Base-by-base conservation (phyloP, 2,797 vertebrate species). In the Neosilurus mollespiculum region DNA sequence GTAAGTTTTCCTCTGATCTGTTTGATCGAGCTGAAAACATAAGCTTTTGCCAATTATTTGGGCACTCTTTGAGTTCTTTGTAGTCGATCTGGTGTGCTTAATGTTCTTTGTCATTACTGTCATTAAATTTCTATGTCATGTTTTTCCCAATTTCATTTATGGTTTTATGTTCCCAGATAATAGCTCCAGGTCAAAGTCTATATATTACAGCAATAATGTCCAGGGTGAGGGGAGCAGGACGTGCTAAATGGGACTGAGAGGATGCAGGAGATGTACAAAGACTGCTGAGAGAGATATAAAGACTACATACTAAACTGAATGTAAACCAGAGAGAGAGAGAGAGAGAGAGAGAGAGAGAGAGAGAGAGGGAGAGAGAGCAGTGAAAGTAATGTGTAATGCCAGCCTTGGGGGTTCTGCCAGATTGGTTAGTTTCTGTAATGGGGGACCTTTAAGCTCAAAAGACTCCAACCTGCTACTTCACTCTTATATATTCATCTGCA, bases 121-220 rank as follows among this genome's bases (percentile, higher is more conserved):
- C 43, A 43, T 43, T 4, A 43, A 43, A 43, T 43, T 43, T 43
- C 43, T 43, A 82, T 80, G 83, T 62, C 59, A 76, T 61, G 58
- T 80, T 71, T 85, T 71, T 56, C 51, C 69, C 67, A 64, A 15
- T 67, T 82, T 64, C 80, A 80, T 83, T 85, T 86, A 85, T 82
- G 70, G 7, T 26, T 84, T 84, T 64, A 73, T 54, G 24, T 71
- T 66, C 85, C 26, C 22, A 58, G 80, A 71, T 80, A 78, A 85
- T 77, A 75, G 34, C 73, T 69, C 37, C 56, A 56, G 22, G 49
- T 87, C 67, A 54, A 72, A 30, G 37, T 20, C 22, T 20, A 71
- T 65, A 43, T 71, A 18, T 62, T 37, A 64, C 30, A 51, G 43
- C 24, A 26, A 56, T 76, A 54, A 66, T 61, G 65, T 65, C 34